Conservation (phyloP, 37 sponge, comb jelly and placozoan species). For the Cladorhizidae sp. region DNA sequence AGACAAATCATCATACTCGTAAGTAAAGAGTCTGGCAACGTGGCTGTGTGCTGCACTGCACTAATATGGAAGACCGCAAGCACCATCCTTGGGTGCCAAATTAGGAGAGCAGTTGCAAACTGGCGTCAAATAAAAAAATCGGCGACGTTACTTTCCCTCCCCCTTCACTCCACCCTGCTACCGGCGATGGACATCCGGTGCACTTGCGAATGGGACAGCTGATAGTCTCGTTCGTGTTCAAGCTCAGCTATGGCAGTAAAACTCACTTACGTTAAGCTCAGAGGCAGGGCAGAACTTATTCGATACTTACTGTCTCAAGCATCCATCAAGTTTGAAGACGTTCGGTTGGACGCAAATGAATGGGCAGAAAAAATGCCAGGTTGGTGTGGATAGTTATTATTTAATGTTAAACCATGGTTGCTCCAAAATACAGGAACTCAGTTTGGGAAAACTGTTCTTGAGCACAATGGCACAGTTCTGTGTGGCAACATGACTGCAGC, state of each 20-base stretch:
- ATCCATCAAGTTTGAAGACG: conserved; percentile 43
- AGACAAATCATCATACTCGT: no score
- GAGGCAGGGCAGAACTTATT: conserved; percentile 55
- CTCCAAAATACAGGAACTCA: conserved; percentile 21
- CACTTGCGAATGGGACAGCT: no score
- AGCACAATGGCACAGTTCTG: conserved; percentile 26
- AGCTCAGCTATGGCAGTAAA: conserved; percentile 10
- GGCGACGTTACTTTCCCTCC: no score
- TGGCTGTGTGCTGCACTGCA: no score
- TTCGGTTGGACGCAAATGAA: conserved; percentile 34
- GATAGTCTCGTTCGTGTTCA: no score
- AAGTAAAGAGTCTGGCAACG: no score
- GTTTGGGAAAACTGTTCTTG: conserved; percentile 25
- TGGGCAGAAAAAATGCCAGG: conserved; percentile 51
- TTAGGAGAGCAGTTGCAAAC: no score
- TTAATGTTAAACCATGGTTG: not conserved
- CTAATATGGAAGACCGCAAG: no score
- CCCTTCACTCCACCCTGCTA: no score
- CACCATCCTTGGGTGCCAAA: no score
- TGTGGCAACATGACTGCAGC: conserved; percentile 48
- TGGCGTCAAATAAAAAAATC: no score
- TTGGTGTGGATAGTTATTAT: conserved; percentile 2
- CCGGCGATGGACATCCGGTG: no score
- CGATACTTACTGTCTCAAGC: conserved; percentile 57
- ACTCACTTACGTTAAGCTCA: conserved; percentile 34